Conservation (phyloP, 2,113 vertebrate species). For the Poeciliopsis retropinna region DNA sequence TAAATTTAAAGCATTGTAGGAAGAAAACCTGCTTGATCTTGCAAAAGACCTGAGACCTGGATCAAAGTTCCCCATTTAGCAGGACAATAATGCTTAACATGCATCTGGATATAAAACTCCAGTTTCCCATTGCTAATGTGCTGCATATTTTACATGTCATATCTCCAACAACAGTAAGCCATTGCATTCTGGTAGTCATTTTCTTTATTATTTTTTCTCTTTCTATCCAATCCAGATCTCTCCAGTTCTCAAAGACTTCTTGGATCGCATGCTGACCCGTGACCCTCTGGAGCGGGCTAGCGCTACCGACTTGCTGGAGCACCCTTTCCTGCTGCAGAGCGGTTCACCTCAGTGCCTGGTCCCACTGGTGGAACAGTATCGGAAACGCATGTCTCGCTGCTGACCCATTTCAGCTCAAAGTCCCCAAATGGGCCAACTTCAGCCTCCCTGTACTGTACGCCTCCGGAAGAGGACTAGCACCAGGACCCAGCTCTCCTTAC, state of each 20-base stretch:
- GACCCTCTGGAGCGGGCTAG: constrained; percentile 92
- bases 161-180: no score
- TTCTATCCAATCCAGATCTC: constrained; percentile 84
- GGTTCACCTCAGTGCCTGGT: constrained; percentile 96
- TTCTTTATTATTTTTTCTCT: background rate
- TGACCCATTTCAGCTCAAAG: constrained; percentile 55
- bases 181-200: no score
- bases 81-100: no score
- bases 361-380: constrained; percentile 94
- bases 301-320: constrained; percentile 92
- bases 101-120: no score
- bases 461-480: constrained; percentile 34
- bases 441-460: constrained; percentile 37
- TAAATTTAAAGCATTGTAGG: no score
- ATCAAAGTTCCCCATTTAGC: no score
- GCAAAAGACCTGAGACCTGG: no score
- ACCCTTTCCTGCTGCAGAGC: constrained; percentile 95
- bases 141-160: no score
- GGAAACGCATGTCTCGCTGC: constrained; percentile 88
- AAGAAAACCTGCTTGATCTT: no score
- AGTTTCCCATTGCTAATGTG: no score
- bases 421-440: constrained; percentile 26
- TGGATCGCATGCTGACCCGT: constrained; percentile 94
- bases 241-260: constrained; percentile 93
- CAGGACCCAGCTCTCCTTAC: constrained; percentile 33